Percentiles rank a stretch among this genome's conserved stretches.
These are phyloP conservation scores for Passer domesticus DNA, from an alignment of 2,113 vertebrate species.

Conservation along the genomic window DNA sequence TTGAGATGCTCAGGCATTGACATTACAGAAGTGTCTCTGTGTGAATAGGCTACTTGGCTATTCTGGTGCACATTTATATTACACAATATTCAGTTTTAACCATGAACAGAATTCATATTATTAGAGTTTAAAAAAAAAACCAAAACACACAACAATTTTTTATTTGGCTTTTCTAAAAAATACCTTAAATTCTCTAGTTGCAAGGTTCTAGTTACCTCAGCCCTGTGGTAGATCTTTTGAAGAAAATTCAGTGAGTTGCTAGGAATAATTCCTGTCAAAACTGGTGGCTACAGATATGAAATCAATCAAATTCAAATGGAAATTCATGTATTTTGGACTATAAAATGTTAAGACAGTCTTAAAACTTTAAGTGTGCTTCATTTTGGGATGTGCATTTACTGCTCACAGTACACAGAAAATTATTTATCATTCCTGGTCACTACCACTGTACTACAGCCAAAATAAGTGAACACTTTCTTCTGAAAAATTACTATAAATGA, in stretches of 20 bases:
- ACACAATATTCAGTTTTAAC: not conserved
- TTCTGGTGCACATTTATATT: not conserved
- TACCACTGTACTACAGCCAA: not conserved
- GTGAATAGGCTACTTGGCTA: not conserved
- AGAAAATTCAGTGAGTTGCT: not conserved
- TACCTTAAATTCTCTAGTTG: not conserved
- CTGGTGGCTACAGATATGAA: not conserved
- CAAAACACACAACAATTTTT: not conserved
- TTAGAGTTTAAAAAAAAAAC: not conserved
- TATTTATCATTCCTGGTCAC: not conserved
- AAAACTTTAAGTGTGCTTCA: not conserved
- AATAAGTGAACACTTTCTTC: not conserved
- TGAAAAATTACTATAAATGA: not conserved
- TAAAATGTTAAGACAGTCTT: not conserved
- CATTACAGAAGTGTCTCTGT: not conserved
- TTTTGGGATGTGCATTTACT: not conserved
- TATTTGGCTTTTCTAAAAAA: not conserved
- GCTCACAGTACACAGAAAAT: not conserved
- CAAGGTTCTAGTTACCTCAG: not conserved
- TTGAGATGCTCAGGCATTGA: not conserved
- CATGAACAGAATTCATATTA: not conserved
- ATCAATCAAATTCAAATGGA: not conserved
- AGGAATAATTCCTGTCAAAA: not conserved
- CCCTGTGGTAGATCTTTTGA: not conserved
- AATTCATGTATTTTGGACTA: rapidly evolving